Conservation (phyloP, 2,797 vertebrate species). For the Gymnodraco acuticeps region DNA sequence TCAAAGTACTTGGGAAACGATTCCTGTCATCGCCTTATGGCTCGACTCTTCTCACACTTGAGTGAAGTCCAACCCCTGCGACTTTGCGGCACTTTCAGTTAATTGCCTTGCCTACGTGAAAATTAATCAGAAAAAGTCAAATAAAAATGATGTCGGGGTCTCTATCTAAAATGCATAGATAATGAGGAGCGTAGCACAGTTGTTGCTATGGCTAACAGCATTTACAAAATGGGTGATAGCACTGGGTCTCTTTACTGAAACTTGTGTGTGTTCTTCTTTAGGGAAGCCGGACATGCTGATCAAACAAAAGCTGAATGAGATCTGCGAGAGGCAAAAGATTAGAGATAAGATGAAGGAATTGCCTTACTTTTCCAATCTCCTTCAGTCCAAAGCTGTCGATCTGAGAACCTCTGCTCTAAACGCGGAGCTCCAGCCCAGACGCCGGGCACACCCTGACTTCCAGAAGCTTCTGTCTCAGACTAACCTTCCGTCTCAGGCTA, state of each 20-base stretch:
- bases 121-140: too few relatives aligned
- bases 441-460: background rate
- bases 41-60: too few relatives aligned
- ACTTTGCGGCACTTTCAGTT: too few relatives aligned
- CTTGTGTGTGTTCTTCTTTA: conserved; percentile 37
- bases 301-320: conserved; percentile 47
- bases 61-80: too few relatives aligned
- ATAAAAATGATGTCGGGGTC: background rate
- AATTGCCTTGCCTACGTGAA: too few relatives aligned
- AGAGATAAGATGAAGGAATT: conserved; percentile 34
- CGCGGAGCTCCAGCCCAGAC: background rate
- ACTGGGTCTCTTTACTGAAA: background rate
- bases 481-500: background rate
- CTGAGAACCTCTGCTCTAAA: conserved; percentile 14
- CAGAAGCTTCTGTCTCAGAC: accelerated
- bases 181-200: background rate
- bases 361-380: conserved; percentile 55
- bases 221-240: background rate
- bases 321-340: conserved; percentile 58
- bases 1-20: too few relatives aligned
- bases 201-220: background rate
- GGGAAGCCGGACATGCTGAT: conserved; percentile 60
- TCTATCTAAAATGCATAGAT: background rate
- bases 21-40: too few relatives aligned
- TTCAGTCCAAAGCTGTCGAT: conserved; percentile 53